Percentiles rank a stretch among this genome's conserved stretches.
These are phyloP conservation scores for Coremacera marginata DNA, from an alignment of 2,888 invertebrate genomes.

Conservation along the genomic window DNA sequence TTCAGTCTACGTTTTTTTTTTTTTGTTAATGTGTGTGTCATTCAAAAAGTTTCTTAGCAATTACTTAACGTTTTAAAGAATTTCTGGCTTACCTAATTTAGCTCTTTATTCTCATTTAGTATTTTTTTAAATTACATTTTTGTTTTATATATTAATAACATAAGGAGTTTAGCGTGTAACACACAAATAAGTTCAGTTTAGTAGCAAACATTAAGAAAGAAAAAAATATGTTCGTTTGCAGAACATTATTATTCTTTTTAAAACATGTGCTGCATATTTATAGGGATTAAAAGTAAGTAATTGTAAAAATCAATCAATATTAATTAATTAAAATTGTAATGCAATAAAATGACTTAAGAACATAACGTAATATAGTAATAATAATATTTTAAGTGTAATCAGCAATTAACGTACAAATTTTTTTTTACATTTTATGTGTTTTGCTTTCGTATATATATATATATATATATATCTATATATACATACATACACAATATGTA, in stretches of 20 bases:
- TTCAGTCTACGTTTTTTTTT: background rate
- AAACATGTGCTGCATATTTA: background rate
- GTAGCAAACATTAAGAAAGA: background rate
- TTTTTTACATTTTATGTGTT: conserved; percentile 26
- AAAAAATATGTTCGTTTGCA: too few relatives aligned
- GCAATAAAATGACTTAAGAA: background rate
- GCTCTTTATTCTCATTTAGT: conserved; percentile 1
- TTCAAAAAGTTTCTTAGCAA: conserved; percentile 20
- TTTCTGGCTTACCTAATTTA: conserved; percentile 15
- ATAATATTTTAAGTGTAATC: background rate
- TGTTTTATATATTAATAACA: conserved; percentile 1
- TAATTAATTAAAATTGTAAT: conserved; percentile 9
- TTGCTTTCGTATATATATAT: background rate
- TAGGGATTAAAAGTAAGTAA: background rate
- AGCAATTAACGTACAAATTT: background rate
- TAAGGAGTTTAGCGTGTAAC: conserved; percentile 5
- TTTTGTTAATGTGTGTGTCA: background rate
- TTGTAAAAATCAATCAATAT: background rate
- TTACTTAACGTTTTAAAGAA: conserved; percentile 21
- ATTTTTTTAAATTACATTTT: background rate
- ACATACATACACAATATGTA: background rate
- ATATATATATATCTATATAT: conserved; percentile 13
- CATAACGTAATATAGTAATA: conserved; percentile 21
- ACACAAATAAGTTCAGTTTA: conserved; percentile 8
- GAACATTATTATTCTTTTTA: background rate